Evolutionary conservation across 2,888 invertebrate genomes (phyloP), one percentile per base, ranked within the genome.

Genomic region (Drosophila longiperda): DNA sequence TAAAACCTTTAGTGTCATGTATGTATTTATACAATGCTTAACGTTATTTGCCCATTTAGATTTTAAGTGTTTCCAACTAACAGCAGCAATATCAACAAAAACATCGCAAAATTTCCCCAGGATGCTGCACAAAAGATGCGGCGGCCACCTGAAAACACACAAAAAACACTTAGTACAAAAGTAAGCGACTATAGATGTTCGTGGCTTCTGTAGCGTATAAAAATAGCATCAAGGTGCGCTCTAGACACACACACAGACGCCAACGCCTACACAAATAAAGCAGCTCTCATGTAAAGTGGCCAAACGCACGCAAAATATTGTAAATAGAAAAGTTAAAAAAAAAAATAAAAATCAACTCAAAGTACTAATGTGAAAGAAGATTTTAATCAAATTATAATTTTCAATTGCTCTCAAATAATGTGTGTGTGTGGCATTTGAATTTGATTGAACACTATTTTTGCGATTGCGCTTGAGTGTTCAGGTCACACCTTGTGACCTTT

Each of bases 181-280:
- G 84, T 87, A 80, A 83, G 78, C 90, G 85, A 72, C 87, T 75
- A 75, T 80, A 90, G 79, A 71, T 75, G 48, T 58, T 63, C 66
- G 78, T 59, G 61, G 54, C 57, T 63, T 87, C 65, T 83, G 55
- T 60, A 69, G 57, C 66, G 57, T 87, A 77, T 90, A 85, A 83
- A 90, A 89, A 85, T 85, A 85, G 87, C 84, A 87, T 71, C 89
- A 85, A 85, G 85, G 85, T 90, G 78, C 75, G 85, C 84, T 85
- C 85, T 87, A 89, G 67, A 68, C 52, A 66, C 55, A 50, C 65
- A 69, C 50, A 45, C 29, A 29, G 12, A 48, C 23, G 53, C 49
- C 53, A 49, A 75, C 68, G 85, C 69, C 83, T 66, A 82, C 66
- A 80, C 53, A 68, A 84, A 72, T 78, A 62, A 75, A 64, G 61